Base-by-base conservation (phyloP, 2,888 invertebrate species). In the Caenorhabditis zanzibari region DNA sequence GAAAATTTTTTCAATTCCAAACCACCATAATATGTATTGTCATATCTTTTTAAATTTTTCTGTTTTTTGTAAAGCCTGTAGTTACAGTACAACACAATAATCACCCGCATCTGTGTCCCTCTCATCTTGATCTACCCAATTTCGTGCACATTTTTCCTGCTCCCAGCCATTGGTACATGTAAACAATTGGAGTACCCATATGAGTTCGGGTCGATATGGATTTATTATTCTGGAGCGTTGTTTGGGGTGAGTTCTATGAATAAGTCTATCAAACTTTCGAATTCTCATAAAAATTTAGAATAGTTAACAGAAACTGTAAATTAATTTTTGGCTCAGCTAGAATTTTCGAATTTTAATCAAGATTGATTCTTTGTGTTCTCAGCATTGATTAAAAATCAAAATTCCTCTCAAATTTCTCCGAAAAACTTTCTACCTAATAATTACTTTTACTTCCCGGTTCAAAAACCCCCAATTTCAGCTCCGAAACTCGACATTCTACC, bases 91-190 rank as follows among this genome's bases (percentile, higher is more conserved):
- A 75, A 76, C 49, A 49, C 32, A 22, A 6, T 58, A 22, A 69
- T 77, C 0, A 69, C 71, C 16, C 52, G 58, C 0, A 24, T 66
- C 32, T 26, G 22, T 9, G 35, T 66, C 26, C 66, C 76, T 1
- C 2, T 68, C 24, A 74, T 71, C n/a, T 12, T 79, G 0, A 47
- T 79, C 41, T 71, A 64, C 22, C 79, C 79, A 2, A 52, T 79
- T 1, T 32, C 26, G 14, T 47, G 59, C 64, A 79, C 71, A 24
- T 79, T 71, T 26, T 71, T 71, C 24, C n/a, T 79, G 19, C 56
- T 79, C 16, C 79, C 79, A 19, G 79, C 79, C 1, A 35, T 79
- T 4, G 71, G 79, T 22, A 38, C 59, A 3, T 71, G 79, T 28
- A 71, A 52, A 64, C 79, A 63, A 56, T 35, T 71, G 24, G 54